These are phyloP conservation scores for Castor canadensis DNA, from an alignment of 2,113 vertebrate genomes.

Conservation along the genomic window DNA sequence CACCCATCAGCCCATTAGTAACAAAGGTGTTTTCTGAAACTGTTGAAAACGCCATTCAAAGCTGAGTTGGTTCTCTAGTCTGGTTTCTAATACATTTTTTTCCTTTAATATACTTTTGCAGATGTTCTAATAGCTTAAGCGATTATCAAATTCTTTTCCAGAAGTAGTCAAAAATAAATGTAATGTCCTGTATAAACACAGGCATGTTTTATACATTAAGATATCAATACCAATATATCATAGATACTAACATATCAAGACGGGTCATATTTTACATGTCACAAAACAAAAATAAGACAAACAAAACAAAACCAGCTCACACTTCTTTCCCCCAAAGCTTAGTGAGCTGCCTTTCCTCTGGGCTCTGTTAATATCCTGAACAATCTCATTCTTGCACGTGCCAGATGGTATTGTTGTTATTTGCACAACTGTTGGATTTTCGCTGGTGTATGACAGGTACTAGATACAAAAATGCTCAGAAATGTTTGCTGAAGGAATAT, in stretches of 20 bases:
- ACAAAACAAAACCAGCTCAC: not conserved
- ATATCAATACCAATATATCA: not conserved
- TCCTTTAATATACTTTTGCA: not conserved
- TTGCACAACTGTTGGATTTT: fast-evolving
- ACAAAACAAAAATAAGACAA: not conserved
- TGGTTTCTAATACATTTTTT: not conserved
- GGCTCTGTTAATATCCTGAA: not conserved
- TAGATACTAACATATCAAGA: not conserved
- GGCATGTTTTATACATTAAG: not conserved
- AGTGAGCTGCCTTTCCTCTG: not conserved
- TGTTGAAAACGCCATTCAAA: not conserved
- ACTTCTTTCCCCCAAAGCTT: not conserved
- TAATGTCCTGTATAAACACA: not conserved
- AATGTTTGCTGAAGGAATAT: fast-evolving
- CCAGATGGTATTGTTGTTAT: not conserved
- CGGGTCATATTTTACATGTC: not conserved
- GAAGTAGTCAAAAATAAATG: not conserved
- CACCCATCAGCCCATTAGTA: fast-evolving
- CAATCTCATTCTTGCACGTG: not conserved
- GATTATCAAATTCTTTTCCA: not conserved
- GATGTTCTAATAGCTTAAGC: not conserved
- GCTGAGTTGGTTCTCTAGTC: not conserved
- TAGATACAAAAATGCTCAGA: not conserved
- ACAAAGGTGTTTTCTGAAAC: not conserved
- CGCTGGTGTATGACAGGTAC: not conserved